phyloP scores from a whole-genome alignment of 1,140 invertebrate species.

The Oscheius sp. region DNA sequence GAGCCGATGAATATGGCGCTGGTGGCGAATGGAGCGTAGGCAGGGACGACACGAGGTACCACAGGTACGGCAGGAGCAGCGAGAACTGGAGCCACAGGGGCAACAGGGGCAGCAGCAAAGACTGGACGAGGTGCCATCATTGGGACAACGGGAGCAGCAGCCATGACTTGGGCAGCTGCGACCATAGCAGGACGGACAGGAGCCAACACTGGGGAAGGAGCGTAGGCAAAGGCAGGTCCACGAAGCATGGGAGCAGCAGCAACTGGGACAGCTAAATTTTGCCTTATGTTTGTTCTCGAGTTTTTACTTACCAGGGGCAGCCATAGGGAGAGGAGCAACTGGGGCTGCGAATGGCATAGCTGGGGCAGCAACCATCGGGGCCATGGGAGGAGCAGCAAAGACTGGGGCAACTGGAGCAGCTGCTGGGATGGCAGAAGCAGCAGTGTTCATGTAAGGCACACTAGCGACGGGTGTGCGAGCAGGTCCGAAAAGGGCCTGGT shows the following conservation, averaged over 20 bases:
- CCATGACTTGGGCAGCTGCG: too few species aligned
- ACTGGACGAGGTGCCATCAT: slow-evolving; percentile 3
- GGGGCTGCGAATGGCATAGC: slow-evolving; percentile 6
- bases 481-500: slow-evolving; percentile 18
- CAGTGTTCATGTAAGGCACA: neutral
- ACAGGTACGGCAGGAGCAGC: slow-evolving; percentile 23
- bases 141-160: too few species aligned
- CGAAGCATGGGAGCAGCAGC: slow-evolving; percentile 24
- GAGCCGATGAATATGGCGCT: slow-evolving; percentile 40
- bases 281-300: neutral
- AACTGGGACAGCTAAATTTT: slow-evolving; percentile 1
- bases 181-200: too few species aligned
- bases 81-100: slow-evolving; percentile 13
- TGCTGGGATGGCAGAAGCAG: slow-evolving; percentile 20
- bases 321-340: neutral
- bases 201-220: slow-evolving; percentile 20
- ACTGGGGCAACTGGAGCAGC: slow-evolving; percentile 25
- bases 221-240: slow-evolving; percentile 23
- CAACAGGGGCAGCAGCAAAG: slow-evolving; percentile 20
- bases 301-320: slow-evolving; percentile 5
- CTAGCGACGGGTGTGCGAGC: slow-evolving; percentile 20
- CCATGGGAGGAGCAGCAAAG: neutral
- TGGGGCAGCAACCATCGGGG: neutral
- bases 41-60: slow-evolving; percentile 33
- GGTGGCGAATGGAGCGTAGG: slow-evolving; percentile 39